These are phyloP conservation scores for Leucophenga maculata DNA, from an alignment of 2,888 invertebrate genomes.

Conservation along the genomic window DNA sequence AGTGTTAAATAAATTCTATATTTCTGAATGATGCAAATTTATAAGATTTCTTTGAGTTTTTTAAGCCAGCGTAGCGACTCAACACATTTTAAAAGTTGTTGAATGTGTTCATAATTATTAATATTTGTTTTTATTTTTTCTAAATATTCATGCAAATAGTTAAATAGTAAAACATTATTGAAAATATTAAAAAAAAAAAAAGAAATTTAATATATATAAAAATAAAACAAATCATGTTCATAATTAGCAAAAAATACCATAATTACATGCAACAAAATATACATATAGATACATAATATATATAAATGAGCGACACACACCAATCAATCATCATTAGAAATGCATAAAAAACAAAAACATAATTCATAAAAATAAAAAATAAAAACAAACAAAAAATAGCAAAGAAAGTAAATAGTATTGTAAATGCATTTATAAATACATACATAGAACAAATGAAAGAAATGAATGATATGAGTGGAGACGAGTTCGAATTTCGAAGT, in stretches of 20 bases:
- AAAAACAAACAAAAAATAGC: slow-evolving; percentile 36
- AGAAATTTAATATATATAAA: slow-evolving; percentile 42
- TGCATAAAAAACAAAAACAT: neutral
- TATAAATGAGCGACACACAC: slow-evolving; percentile 32
- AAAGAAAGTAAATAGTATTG: slow-evolving; percentile 6
- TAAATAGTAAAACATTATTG: slow-evolving; percentile 38
- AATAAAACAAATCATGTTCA: slow-evolving; percentile 30
- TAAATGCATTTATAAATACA: slow-evolving; percentile 15
- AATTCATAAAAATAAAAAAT: slow-evolving; percentile 39
- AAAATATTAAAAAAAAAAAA: slow-evolving; percentile 45
- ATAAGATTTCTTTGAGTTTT: slow-evolving; percentile 30
- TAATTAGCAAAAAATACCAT: slow-evolving; percentile 13
- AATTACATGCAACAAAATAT: slow-evolving; percentile 6
- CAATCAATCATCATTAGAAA: slow-evolving; percentile 27
- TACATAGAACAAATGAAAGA: slow-evolving; percentile 43
- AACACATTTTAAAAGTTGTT: slow-evolving; percentile 34
- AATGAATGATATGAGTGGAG: slow-evolving; percentile 46
- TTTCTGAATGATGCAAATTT: slow-evolving; percentile 32
- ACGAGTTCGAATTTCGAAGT: slow-evolving; percentile 50
- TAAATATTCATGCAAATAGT: slow-evolving; percentile 4
- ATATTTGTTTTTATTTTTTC: slow-evolving; percentile 30
- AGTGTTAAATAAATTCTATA: slow-evolving; percentile 28
- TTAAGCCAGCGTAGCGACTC: slow-evolving; percentile 30
- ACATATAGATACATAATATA: slow-evolving; percentile 5
- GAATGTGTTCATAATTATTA: slow-evolving; percentile 1